Evolutionary conservation across 2,797 vertebrate species (phyloP).

Genomic region (Betta splendens): DNA sequence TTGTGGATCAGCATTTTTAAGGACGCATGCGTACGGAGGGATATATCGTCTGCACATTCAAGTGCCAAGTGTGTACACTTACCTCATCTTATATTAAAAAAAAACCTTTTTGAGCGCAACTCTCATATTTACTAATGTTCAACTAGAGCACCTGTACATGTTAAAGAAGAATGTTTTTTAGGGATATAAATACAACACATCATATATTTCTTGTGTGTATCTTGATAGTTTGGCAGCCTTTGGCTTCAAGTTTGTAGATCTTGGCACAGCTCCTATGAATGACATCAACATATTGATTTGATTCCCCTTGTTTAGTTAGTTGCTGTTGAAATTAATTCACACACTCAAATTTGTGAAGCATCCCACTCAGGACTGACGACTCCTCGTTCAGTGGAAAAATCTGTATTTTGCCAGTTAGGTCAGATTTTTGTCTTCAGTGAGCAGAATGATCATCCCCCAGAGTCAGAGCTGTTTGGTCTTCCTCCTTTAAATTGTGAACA

Average conservation of each 20-base stretch:
- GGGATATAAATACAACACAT: constrained; percentile 15
- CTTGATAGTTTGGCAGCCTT: constrained; percentile 36
- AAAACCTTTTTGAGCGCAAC: constrained; percentile 21
- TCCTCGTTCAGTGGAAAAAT: constrained; percentile 32
- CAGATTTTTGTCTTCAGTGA: constrained; percentile 35
- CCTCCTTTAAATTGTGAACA: constrained; percentile 41
- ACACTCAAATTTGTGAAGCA: constrained; percentile 9
- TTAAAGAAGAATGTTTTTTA: constrained; percentile 10
- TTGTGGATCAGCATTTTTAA: constrained; percentile 21
- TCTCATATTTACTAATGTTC: constrained; percentile 41
- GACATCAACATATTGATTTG: constrained; percentile 22
- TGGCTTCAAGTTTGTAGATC: constrained; percentile 10
- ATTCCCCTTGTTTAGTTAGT: constrained; percentile 23
- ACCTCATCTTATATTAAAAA: constrained; percentile 42
- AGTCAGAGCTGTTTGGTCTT: constrained; percentile 24
- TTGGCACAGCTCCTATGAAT: constrained; percentile 25
- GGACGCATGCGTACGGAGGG: constrained; percentile 7
- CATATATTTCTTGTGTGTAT: background rate
- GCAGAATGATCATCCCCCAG: constrained; percentile 20
- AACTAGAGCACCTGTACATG: constrained; percentile 3
- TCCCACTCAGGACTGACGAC: constrained; percentile 4
- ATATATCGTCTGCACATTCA: constrained; percentile 7
- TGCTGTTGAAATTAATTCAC: constrained; percentile 20
- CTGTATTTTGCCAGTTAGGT: constrained; percentile 15
- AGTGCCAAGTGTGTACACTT: constrained; percentile 51